phyloP scores from a whole-genome alignment of 1,140 invertebrate species.

The Zaprionus vittiger region DNA sequence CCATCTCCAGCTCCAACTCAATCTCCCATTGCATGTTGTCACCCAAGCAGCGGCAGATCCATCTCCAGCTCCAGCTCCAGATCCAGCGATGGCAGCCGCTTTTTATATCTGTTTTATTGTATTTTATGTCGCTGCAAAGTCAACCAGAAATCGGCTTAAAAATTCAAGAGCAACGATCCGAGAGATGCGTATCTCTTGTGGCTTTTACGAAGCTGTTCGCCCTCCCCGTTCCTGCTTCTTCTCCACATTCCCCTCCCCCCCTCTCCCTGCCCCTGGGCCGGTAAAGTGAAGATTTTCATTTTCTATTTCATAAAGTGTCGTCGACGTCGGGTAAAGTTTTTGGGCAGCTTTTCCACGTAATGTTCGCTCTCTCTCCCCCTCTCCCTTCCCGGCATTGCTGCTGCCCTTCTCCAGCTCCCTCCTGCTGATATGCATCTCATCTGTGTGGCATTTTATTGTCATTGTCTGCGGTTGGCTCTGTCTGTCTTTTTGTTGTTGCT shows the following conservation, averaged over 20 bases:
- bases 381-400: neutral
- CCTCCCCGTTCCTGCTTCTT: neutral
- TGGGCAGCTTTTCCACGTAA: conserved; percentile 34
- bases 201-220: conserved; percentile 42
- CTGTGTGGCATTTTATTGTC: conserved; percentile 68
- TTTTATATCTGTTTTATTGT: conserved; percentile 68
- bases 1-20: neutral
- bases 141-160: conserved; percentile 70
- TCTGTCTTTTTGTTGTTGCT: conserved; percentile 20
- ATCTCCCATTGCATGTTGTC: conserved; percentile 29
- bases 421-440: conserved; percentile 60
- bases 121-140: conserved; percentile 64
- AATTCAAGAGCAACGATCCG: conserved; percentile 66
- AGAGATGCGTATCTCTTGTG: conserved; percentile 67
- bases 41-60: conserved; percentile 15
- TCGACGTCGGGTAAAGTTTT: conserved; percentile 29
- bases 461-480: conserved; percentile 31
- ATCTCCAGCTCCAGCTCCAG: conserved; percentile 4
- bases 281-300: conserved; percentile 41
- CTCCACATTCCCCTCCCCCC: neutral
- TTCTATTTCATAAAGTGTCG: conserved; percentile 49
- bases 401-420: conserved; percentile 12
- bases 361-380: neutral
- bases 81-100: conserved; percentile 2
- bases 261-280: neutral